phyloP scores from a whole-genome alignment of 2,888 invertebrate genomes.

The Orchesella flavescens region DNA sequence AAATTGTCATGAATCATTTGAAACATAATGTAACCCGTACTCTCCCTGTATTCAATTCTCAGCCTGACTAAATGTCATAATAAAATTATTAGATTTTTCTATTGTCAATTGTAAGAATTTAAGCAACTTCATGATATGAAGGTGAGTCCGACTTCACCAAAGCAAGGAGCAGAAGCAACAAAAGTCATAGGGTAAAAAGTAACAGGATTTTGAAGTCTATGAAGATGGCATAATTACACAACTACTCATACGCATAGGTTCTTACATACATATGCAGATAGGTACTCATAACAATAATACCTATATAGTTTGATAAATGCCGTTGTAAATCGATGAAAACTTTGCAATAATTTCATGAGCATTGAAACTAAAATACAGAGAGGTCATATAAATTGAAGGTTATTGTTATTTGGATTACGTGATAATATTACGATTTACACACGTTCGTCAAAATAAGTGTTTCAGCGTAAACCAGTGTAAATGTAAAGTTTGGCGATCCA shows the following conservation, averaged over 20 bases:
- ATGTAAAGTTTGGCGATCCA: constrained; percentile 37
- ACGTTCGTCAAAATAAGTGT: background rate
- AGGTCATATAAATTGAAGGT: constrained; percentile 72
- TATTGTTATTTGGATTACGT: constrained; percentile 30
- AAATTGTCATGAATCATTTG: constrained; percentile 32
- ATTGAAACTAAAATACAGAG: background rate
- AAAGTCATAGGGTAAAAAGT: background rate
- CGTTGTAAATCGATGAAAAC: background rate
- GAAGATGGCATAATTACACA: background rate
- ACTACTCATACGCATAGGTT: background rate
- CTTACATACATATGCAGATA: too few relatives aligned
- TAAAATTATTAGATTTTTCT: background rate
- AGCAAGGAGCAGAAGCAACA: background rate
- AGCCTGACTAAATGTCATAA: background rate
- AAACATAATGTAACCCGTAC: background rate
- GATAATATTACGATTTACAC: background rate
- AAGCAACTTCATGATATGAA: too few relatives aligned
- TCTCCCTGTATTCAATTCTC: background rate
- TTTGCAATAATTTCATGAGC: too few relatives aligned
- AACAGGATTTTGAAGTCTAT: background rate
- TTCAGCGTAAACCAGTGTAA: too few relatives aligned
- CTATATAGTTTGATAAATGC: background rate
- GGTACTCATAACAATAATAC: background rate
- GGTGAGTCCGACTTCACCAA: background rate
- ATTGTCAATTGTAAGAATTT: background rate